Evolutionary conservation across 2,113 vertebrate species (phyloP).

Genomic region (Podarcis cretensis): DNA sequence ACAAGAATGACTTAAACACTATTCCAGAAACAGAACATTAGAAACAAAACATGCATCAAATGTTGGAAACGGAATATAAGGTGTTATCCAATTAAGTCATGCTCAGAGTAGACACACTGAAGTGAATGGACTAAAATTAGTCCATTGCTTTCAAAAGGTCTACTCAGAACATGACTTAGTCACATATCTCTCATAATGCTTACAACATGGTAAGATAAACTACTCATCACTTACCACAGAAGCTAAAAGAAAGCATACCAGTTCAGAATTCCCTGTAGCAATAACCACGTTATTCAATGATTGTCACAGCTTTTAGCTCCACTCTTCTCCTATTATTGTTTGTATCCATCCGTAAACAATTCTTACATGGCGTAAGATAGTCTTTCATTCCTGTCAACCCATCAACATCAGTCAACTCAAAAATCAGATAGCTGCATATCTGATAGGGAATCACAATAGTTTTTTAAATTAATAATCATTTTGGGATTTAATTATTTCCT

Average conservation of each 20-base stretch:
- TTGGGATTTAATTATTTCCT: slow-evolving; percentile 37
- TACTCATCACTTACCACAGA: slow-evolving; percentile 4
- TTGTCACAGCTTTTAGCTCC: neutral
- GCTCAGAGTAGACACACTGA: too few species aligned
- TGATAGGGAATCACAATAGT: slow-evolving; percentile 48
- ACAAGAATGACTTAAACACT: too few species aligned
- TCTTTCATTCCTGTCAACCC: slow-evolving; percentile 40
- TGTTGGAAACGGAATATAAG: too few species aligned
- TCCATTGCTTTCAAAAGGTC: too few species aligned
- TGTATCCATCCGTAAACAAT: neutral
- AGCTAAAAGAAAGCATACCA: slow-evolving; percentile 13
- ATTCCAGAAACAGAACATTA: too few species aligned
- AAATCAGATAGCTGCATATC: slow-evolving; percentile 34
- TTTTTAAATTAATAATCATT: slow-evolving; percentile 42
- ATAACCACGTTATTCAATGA: neutral
- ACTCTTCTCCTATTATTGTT: neutral
- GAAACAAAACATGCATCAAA: too few species aligned
- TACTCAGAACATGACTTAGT: too few species aligned
- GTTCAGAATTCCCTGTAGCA: accelerated
- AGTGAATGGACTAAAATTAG: too few species aligned
- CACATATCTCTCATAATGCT: neutral
- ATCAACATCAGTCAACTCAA: slow-evolving; percentile 39
- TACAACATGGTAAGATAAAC: neutral
- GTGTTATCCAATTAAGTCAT: too few species aligned
- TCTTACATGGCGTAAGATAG: slow-evolving; percentile 18